Base-by-base conservation (phyloP, 64 coral and sea anemone species). In the Montipora efflorescens region DNA sequence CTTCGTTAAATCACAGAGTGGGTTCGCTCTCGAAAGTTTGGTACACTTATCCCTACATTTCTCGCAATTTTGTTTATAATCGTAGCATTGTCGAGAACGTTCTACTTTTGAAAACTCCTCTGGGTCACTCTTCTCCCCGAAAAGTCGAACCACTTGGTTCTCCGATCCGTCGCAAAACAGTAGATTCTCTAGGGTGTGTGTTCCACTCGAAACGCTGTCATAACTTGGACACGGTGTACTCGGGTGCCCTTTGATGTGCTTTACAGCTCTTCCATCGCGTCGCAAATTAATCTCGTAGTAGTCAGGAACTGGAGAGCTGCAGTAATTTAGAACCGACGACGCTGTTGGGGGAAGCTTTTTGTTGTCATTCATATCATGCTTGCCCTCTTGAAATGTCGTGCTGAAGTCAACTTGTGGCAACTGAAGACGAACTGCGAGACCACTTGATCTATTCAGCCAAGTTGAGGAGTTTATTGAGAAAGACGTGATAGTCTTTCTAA, bases 391-490 rank as follows among this genome's bases (percentile, higher is more conserved):
- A 74, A 90, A 96, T 21, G 72, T 93, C n/a, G 95, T 86, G 28
- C 95, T 90, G 72, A 93, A 87, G 18, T 96, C 95, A 3, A 75
- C 81, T 15, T 12, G 43, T 8, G 84, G 47, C 13, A 96, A 57
- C 59, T 51, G 45, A 20, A 93, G 74, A 19, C 79, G n/a, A 45
- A 96, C 48, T 19, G 91, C 87, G 18, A 96, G 25, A 59, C 87
- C 91, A 71, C 95, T 93, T 13, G 87, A 85, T 52, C 95, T 79
- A 59, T 93, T 96, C 1, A 96, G 55, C 95, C 95, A 96, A 14
- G 93, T 52, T 47, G 48, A 15, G 19, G 82, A 96, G 6, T 89
- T 16, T 18, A 25, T 67, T 19, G 87, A 85, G 44, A 77, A 4
- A 78, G 86, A 79, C n/a, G 48, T 80, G 44, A 96, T 61, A 20